Conservation (phyloP, 2,113 vertebrate genomes). For the Cygnus atratus region DNA sequence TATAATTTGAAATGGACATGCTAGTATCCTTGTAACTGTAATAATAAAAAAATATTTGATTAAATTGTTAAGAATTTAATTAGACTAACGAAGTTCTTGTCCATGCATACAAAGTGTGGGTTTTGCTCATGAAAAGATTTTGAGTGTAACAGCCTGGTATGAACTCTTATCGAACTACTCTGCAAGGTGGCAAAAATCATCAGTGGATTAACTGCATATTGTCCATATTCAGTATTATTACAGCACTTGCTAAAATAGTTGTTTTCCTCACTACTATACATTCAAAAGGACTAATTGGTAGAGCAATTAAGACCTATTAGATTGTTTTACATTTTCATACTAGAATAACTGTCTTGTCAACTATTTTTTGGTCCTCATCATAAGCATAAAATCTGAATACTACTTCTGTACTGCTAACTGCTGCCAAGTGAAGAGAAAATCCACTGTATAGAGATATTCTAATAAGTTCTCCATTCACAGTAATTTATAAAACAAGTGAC, state of each 20-base stretch:
- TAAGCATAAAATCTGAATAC: neutral
- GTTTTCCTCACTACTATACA: neutral
- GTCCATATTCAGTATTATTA: neutral
- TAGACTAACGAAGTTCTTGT: neutral
- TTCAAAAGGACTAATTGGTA: neutral
- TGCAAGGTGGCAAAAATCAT: too few relatives aligned
- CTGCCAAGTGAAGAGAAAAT: neutral
- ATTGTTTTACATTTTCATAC: neutral
- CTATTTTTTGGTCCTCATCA: neutral
- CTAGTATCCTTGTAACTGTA: neutral
- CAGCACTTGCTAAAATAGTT: neutral
- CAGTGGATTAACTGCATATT: neutral
- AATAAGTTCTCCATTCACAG: neutral
- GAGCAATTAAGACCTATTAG: neutral
- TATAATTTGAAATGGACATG: neutral
- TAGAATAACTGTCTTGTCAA: neutral
- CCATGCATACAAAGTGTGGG: neutral
- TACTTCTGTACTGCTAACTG: neutral
- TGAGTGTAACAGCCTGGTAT: neutral
- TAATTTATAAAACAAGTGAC: neutral
- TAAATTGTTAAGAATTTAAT: neutral
- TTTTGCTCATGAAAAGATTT: neutral
- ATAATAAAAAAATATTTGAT: neutral
- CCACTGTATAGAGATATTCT: neutral
- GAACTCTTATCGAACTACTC: neutral